These are phyloP conservation scores for Dasysyrphus albostriatus DNA, from an alignment of 2,888 invertebrate genomes.

Conservation along the genomic window DNA sequence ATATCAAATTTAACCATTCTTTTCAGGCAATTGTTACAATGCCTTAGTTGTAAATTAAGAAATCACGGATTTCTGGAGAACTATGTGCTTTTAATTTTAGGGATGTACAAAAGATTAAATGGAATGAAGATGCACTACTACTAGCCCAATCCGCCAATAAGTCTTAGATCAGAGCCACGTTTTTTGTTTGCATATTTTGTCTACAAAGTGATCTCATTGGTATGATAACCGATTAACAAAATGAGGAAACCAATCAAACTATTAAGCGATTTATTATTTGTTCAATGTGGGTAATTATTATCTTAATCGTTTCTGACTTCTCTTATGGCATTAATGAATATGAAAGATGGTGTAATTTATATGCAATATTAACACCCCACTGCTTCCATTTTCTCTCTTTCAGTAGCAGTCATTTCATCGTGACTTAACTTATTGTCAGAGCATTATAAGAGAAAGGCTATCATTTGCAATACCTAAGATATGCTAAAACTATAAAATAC, in stretches of 20 bases:
- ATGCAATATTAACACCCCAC: background rate
- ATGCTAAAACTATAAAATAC: background rate
- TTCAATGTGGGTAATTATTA: background rate
- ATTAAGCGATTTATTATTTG: background rate
- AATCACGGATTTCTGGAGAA: no score
- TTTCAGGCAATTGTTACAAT: no score
- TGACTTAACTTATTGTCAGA: background rate
- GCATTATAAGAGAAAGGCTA: background rate
- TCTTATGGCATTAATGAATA: background rate
- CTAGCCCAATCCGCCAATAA: no score
- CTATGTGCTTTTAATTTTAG: no score
- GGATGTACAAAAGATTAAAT: no score
- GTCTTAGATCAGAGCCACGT: no score
- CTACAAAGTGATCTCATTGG: background rate
- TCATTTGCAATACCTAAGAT: background rate
- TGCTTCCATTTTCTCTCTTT: background rate
- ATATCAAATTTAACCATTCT: no score
- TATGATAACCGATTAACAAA: background rate
- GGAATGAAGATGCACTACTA: no score
- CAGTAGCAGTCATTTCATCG: background rate
- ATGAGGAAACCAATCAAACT: background rate
- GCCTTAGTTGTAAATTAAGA: no score
- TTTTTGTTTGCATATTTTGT: no score
- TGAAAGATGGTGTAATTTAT: background rate
- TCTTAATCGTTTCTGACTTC: background rate